phyloP scores from a whole-genome alignment of 2,113 vertebrate genomes.

The Mobula hypostoma region DNA sequence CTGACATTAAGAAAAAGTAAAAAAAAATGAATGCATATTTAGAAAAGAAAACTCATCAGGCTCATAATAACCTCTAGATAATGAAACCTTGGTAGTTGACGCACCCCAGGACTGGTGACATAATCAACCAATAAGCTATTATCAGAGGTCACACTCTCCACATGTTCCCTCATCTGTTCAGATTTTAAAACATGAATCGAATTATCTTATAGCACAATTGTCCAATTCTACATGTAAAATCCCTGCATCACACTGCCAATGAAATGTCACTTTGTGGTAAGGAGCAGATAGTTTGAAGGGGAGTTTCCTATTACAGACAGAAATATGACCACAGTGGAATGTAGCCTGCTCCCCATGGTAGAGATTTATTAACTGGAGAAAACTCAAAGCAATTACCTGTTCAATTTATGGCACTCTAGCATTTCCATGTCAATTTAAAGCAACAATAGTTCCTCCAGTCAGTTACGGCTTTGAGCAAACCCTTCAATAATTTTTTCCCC shows the following conservation, averaged over 20 bases:
- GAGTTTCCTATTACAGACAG: neutral
- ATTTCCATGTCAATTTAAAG: neutral
- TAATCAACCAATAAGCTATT: neutral
- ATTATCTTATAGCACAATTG: neutral
- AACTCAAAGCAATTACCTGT: neutral
- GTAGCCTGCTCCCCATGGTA: neutral
- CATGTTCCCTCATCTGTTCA: neutral
- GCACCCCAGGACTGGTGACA: neutral
- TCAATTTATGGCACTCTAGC: neutral
- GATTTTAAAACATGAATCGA: neutral
- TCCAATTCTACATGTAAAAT: neutral
- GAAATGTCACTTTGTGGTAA: neutral
- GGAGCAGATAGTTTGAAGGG: neutral
- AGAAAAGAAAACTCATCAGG: neutral
- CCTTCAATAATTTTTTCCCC: neutral
- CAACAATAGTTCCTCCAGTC: neutral
- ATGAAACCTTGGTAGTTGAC: neutral
- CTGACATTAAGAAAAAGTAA: neutral
- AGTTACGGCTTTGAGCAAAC: neutral
- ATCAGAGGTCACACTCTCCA: neutral
- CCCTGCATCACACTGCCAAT: neutral
- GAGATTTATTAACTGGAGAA: neutral
- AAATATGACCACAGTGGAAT: neutral
- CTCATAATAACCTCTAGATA: neutral
- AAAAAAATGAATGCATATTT: neutral